Conservation (phyloP, 2,888 invertebrate species). For the Tenodera sinensis region DNA sequence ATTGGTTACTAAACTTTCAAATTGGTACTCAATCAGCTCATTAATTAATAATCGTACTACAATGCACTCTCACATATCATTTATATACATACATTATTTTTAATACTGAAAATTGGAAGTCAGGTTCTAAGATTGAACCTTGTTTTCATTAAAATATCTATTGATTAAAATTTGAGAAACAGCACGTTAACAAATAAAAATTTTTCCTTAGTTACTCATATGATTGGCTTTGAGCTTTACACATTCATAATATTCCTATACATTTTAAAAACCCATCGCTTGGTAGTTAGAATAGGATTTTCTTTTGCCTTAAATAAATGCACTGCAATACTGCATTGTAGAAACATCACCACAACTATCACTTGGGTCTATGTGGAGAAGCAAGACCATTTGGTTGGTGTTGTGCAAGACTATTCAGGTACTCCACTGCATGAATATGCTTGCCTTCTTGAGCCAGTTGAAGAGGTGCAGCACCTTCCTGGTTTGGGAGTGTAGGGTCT, state of each 20-base stretch:
- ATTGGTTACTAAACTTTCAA: too few species aligned
- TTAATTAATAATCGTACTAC: too few species aligned
- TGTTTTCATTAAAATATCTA: background rate
- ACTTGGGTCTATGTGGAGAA: background rate
- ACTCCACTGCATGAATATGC: slow-evolving; percentile 53
- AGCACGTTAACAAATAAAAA: background rate
- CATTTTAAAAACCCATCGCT: background rate
- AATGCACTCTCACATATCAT: background rate
- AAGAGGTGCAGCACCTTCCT: slow-evolving; percentile 64
- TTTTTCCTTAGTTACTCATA: background rate
- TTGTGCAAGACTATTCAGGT: slow-evolving; percentile 42
- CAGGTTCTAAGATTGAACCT: background rate
- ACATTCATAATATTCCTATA: background rate
- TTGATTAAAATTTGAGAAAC: background rate
- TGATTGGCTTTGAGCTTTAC: background rate
- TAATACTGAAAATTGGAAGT: background rate
- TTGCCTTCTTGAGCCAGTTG: slow-evolving; percentile 59
- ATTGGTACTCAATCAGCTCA: too few species aligned
- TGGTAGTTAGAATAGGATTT: background rate
- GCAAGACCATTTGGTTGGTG: background rate
- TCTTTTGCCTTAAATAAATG: background rate
- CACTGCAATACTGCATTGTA: background rate
- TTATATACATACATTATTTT: background rate
- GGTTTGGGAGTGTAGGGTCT: slow-evolving; percentile 65
- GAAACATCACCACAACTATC: background rate